Base-by-base conservation (phyloP, 2,113 vertebrate species). In the Sylvia atricapilla region DNA sequence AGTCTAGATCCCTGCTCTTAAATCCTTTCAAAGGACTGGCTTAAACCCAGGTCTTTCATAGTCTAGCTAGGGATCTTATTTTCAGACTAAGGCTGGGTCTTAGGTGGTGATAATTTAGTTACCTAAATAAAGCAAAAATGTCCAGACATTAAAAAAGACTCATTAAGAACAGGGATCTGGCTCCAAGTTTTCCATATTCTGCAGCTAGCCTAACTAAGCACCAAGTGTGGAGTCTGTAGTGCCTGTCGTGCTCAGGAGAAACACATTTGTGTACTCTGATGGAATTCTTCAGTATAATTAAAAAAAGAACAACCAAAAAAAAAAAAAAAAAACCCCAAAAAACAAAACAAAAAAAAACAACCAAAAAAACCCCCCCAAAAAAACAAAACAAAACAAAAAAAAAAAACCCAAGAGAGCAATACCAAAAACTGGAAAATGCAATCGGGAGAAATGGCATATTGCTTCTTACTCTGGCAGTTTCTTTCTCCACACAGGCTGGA, bases 401-500 rank as follows among this genome's bases (percentile, higher is more conserved):
- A 37, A 37, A 37, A 12, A 12, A 13, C n/a, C n/a, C n/a, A 13
- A 19, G 10, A 37, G 5, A 24, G 20, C 63, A 87, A 23, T 28
- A 73, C 7, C 24, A 78, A 81, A 62, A 88, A 24, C 39, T 39
- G n/a, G 21, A 76, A 89, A 81, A 66, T 47, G 18, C 62, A 55
- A 13, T 13, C 0, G 0, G 39, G 70, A 89, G 9, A 68, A 12
- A 11, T 33, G 18, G 3, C 6, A 10, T 50, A 27, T 79, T 53
- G 12, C 63, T 80, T 90, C 52, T 89, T 58, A 82, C n/a, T 69
- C 56, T 89, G 37, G 5, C 41, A 47, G 28, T 80, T 93, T 76
- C 72, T 91, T 93, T 95, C 52, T 84, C 74, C 81, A 5, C 55
- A 41, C 89, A 99, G 99, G 99, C 98, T 99, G 90, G 99, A 99